These are phyloP conservation scores for Sarcophilus harrisii DNA, from an alignment of 2,797 vertebrate species.

Conservation along the genomic window DNA sequence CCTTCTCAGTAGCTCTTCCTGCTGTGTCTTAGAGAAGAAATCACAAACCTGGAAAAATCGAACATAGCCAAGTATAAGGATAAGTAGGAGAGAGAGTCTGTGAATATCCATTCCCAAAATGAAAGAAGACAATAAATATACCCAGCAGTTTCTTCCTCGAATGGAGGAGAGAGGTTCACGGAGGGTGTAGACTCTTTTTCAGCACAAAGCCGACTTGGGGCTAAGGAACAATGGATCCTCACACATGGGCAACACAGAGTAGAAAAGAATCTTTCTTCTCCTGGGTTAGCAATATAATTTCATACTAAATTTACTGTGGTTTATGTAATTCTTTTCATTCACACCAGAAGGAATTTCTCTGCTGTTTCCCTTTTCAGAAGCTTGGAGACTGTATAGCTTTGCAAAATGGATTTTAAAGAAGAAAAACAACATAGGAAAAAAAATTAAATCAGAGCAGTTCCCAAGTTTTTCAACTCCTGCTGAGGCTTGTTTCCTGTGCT, in stretches of 20 bases:
- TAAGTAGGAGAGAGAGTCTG: background rate
- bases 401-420: conserved; percentile 75
- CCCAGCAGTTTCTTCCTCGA: background rate
- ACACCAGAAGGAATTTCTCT: conserved; percentile 78
- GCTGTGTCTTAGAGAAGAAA: background rate
- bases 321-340: conserved; percentile 81
- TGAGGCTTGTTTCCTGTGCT: conserved; percentile 54
- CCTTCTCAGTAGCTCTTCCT: background rate
- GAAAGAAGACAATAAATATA: conserved; percentile 43
- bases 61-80: conserved; percentile 41
- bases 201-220: conserved; percentile 1
- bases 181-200: background rate
- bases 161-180: background rate
- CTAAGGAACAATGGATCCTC: conserved; percentile 51
- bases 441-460: conserved; percentile 69
- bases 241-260: conserved; percentile 55
- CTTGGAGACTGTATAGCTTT: conserved; percentile 74
- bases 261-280: conserved; percentile 72
- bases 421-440: conserved; percentile 75
- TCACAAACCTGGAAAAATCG: conserved; percentile 39
- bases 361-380: conserved; percentile 76
- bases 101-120: conserved; percentile 26
- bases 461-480: conserved; percentile 65
- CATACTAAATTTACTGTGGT: conserved; percentile 79
- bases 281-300: conserved; percentile 75